Evolutionary conservation across 2,888 invertebrate species (phyloP), one percentile per base, ranked within the genome.

Genomic region (Perithous albicinctus): DNA sequence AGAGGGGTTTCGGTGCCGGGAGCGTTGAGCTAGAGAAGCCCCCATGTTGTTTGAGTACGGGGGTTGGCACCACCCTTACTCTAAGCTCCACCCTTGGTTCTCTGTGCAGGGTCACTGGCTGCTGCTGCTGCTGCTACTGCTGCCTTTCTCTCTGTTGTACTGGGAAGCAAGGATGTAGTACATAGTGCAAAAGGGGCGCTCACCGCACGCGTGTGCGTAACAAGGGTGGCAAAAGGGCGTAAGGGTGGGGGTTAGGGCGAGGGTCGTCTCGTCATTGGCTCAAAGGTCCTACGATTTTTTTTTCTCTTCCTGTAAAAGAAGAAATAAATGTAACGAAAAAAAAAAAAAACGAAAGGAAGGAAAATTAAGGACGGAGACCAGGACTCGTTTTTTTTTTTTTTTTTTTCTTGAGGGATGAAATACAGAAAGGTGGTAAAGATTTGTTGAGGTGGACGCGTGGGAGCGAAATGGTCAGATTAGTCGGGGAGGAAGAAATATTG

Each of bases 81-180:
- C 89, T 89, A 91, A 91, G 91, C 91, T 90, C 91, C 91, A 91
- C 91, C 91, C 91, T 91, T 90, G 79, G 83, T 72, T 83, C 41
- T 69, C 54, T 41, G 70, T 78, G 85, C 86, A 87, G 87, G 87
- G 88, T 89, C 89, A 87, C 85, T 83, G 82, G 43, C 67, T 76
- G 56, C 64, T 59, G 29, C 23, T 63, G 20, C 41, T 51, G 41
- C 35, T 35, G 54, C 63, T n/a, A n/a, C n/a, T n/a, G 56, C 18
- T 20, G 56, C 69, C 84, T 61, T 59, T 63, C 61, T 18, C 10
- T n/a, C n/a, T n/a, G n/a, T n/a, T n/a, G n/a, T n/a, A n/a, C 20
- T 10, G 29, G 46, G 26, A 46, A 64, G 41, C 76, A 32, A 15
- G 48, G n/a, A 54, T 46, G 26, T 32, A 46, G 48, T 23, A 38